These are phyloP conservation scores for Sphaerophoria rueppellii DNA, from an alignment of 2,888 invertebrate genomes.

Conservation along the genomic window DNA sequence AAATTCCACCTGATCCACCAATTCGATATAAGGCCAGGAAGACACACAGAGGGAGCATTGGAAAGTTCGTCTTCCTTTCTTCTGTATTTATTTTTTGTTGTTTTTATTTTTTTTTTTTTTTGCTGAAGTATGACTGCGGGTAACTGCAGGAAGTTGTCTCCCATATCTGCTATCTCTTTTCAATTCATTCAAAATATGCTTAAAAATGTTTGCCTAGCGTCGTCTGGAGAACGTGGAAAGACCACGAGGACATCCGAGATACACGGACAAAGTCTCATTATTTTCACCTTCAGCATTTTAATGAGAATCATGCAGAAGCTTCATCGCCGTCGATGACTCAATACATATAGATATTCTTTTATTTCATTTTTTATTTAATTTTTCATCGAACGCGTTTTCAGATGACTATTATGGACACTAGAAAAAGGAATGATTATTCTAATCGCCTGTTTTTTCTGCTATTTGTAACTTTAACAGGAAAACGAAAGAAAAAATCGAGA, in stretches of 20 bases:
- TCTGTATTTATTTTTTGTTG: slow-evolving; percentile 5
- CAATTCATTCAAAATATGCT: slow-evolving; percentile 21
- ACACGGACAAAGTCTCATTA: slow-evolving; percentile 39
- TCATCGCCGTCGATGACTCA: background rate
- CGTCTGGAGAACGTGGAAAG: background rate
- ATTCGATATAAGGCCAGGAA: slow-evolving; percentile 35
- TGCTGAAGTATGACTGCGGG: slow-evolving; percentile 70
- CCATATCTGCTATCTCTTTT: slow-evolving; percentile 47
- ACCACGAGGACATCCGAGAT: slow-evolving; percentile 1
- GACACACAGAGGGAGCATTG: slow-evolving; percentile 52
- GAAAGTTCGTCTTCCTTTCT: slow-evolving; percentile 48
- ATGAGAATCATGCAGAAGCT: slow-evolving; percentile 68
- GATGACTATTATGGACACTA: slow-evolving; percentile 32
- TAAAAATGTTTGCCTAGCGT: slow-evolving; percentile 43
- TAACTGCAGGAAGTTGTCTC: slow-evolving; percentile 70
- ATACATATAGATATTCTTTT: too few species aligned
- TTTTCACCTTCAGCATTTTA: slow-evolving; percentile 70
- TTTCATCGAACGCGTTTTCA: slow-evolving; percentile 12
- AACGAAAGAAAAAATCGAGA: slow-evolving; percentile 3
- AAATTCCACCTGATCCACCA: slow-evolving; percentile 62
- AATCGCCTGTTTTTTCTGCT: slow-evolving; percentile 42
- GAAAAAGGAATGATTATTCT: slow-evolving; percentile 42
- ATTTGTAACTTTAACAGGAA: slow-evolving; percentile 7
- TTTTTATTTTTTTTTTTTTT: slow-evolving; percentile 36
- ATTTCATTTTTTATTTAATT: slow-evolving; percentile 13